Evolutionary conservation across 1,140 invertebrate genomes (phyloP), one percentile per base, ranked within the genome.

Genomic region (Polyergus mexicanus): DNA sequence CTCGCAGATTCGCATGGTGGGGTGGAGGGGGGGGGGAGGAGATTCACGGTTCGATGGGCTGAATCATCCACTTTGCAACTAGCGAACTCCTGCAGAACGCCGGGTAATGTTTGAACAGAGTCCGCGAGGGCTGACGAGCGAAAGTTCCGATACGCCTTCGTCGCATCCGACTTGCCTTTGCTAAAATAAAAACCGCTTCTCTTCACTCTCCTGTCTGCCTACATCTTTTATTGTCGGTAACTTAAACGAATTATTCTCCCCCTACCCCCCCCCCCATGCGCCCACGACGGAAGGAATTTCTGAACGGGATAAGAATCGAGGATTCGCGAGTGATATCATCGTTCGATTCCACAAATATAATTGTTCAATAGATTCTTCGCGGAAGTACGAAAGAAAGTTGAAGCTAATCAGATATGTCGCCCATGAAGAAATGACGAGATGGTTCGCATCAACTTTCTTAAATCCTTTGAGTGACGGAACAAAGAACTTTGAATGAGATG

Each of bases 31-130:
- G 38, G n/a, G 56, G 19, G 38, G 7, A 19, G 25, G 22, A 44
- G 74, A 63, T 76, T 76, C 74, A 63, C 74, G 74, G 74, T 76
- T 76, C 74, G 74, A 76, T 63, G 74, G 25, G 58, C 74, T 58
- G 74, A 76, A 76, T 76, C 74, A 76, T 76, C 74, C 74, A 63
- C 74, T 76, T 76, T 76, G 56, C 74, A 54, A 74, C 51, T 76
- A 41, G 56, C 56, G 74, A 76, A 76, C 71, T 74, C 74, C 44
- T 63, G 38, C 56, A 62, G 56, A 58, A 76, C 74, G 74, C 22
- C 56, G 58, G 58, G 74, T 44, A 76, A 76, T 76, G 74, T 76
- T 76, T 76, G 74, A 76, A 76, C 74, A 76, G 58, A 63, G 58
- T 76, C 74, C 74, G 58, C 74, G 54, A 74, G 32, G 32, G 56